A percentile compares a stretch with the other conserved stretches of the same genome.
Evolutionary conservation across 2,797 vertebrate genomes (phyloP).

Genomic region (Enteromius trimaculatus): DNA sequence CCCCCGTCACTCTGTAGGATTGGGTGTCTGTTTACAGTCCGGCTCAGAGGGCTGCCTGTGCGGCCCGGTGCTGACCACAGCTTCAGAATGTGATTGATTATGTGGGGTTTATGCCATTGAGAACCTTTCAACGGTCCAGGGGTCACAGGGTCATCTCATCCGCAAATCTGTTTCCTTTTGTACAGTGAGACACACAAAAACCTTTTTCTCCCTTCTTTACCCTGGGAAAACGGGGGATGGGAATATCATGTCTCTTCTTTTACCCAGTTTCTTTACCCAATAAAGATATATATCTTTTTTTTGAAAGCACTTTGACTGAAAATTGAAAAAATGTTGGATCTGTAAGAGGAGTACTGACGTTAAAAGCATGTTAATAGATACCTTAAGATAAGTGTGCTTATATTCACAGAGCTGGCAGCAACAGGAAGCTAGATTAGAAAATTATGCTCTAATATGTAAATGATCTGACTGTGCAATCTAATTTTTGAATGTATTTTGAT

Average conservation of each 20-base stretch:
- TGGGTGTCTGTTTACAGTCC: constrained; percentile 93
- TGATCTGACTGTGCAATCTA: not conserved
- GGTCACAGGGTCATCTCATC: constrained; percentile 93
- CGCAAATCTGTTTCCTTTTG: constrained; percentile 96
- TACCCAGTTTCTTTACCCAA: constrained; percentile 67
- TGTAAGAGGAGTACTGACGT: constrained; percentile 10
- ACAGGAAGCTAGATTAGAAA: constrained; percentile 35
- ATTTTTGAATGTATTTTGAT: constrained; percentile 24
- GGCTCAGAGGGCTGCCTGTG: constrained; percentile 76
- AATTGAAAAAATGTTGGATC: constrained; percentile 56
- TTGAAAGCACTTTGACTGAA: constrained; percentile 71
- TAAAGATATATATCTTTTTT: too few species aligned
- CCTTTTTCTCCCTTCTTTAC: constrained; percentile 73
- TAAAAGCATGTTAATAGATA: constrained; percentile 28
- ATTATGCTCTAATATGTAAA: constrained; percentile 27
- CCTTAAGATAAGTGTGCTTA: constrained; percentile 21
- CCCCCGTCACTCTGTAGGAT: constrained; percentile 66
- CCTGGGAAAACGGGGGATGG: constrained; percentile 91
- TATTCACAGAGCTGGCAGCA: constrained; percentile 31
- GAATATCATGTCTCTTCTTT: constrained; percentile 76
- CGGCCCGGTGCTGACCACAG: constrained; percentile 79
- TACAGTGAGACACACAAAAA: constrained; percentile 93
- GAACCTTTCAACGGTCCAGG: constrained; percentile 87
- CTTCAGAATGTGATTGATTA: constrained; percentile 96
- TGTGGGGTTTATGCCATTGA: constrained; percentile 92